Evolutionary conservation across 2,113 vertebrate genomes (phyloP).

Genomic region (Nanorana parkeri): DNA sequence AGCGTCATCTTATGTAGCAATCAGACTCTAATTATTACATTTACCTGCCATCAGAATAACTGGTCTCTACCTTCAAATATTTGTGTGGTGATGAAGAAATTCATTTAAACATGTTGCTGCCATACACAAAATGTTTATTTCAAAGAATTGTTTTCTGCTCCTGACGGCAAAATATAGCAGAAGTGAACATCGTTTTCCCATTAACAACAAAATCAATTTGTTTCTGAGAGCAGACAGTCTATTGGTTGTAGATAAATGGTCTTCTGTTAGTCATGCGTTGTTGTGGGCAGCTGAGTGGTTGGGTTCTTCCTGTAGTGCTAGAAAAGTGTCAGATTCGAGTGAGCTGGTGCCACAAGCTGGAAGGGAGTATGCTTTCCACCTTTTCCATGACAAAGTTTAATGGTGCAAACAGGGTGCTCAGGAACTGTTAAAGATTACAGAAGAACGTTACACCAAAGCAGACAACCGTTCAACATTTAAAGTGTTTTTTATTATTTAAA

Average conservation of each 20-base stretch:
- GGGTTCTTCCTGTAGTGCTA: conserved; percentile 61
- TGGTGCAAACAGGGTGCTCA: conserved; percentile 96
- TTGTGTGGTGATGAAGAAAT: too few species aligned
- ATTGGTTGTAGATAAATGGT: conserved; percentile 74
- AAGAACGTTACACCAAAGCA: too few species aligned
- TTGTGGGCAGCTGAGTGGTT: conserved; percentile 80
- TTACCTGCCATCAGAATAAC: too few species aligned
- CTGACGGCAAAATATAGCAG: conserved; percentile 87
- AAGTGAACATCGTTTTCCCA: conserved; percentile 79
- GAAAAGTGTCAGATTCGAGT: conserved; percentile 86
- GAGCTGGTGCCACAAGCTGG: conserved; percentile 97
- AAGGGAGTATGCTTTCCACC: conserved; percentile 96
- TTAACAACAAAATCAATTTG: conserved; percentile 90
- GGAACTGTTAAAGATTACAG: conserved; percentile 80
- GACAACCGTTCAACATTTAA: too few species aligned
- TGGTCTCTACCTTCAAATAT: too few species aligned
- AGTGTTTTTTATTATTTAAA: too few species aligned
- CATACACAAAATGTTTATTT: conserved; percentile 95
- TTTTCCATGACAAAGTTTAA: conserved; percentile 99
- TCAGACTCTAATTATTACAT: too few species aligned
- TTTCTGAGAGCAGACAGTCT: conserved; percentile 85
- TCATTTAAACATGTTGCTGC: conserved; percentile 68
- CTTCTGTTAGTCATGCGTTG: conserved; percentile 79
- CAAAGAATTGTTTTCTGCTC: conserved; percentile 77
- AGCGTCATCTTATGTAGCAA: too few species aligned